Conservation (phyloP, 2,888 invertebrate species). For the Erpobdella octoculata region DNA sequence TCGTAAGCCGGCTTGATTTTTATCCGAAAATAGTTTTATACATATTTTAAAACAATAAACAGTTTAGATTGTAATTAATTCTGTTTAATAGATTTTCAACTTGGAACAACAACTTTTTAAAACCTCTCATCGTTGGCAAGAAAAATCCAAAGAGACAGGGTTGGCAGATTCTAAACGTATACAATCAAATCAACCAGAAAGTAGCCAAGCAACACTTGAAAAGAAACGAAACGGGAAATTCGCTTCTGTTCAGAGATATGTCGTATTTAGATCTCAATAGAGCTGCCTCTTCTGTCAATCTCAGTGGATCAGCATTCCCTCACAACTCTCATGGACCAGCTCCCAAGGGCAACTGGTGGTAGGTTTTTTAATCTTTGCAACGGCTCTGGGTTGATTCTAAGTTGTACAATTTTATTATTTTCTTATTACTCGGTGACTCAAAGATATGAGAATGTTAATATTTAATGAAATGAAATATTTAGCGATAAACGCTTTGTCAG, state of each 20-base stretch:
- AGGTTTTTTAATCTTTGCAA: not conserved
- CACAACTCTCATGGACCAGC: not conserved
- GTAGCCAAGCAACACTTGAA: slow-evolving; percentile 57
- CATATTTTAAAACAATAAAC: not conserved
- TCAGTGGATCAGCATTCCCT: slow-evolving; percentile 1
- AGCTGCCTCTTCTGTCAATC: slow-evolving; percentile 4
- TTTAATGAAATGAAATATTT: no score
- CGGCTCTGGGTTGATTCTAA: not conserved
- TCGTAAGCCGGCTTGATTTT: not conserved
- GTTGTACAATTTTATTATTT: no score
- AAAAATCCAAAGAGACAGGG: slow-evolving; percentile 57
- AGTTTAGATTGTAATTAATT: not conserved
- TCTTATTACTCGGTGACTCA: no score
- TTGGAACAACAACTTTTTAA: slow-evolving; percentile 84
- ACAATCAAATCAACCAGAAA: slow-evolving; percentile 63
- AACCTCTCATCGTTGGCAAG: slow-evolving; percentile 73
- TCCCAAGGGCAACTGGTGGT: slow-evolving; percentile 22
- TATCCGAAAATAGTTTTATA: not conserved
- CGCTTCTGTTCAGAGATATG: slow-evolving; percentile 11
- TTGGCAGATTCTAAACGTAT: slow-evolving; percentile 35
- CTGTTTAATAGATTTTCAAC: slow-evolving; percentile 77
- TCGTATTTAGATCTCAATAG: slow-evolving; percentile 23
- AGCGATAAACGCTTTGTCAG: no score
- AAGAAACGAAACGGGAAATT: not conserved
- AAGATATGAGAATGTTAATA: no score